phyloP scores from a whole-genome alignment of 2,113 vertebrate genomes.

The Archilochus colubris region DNA sequence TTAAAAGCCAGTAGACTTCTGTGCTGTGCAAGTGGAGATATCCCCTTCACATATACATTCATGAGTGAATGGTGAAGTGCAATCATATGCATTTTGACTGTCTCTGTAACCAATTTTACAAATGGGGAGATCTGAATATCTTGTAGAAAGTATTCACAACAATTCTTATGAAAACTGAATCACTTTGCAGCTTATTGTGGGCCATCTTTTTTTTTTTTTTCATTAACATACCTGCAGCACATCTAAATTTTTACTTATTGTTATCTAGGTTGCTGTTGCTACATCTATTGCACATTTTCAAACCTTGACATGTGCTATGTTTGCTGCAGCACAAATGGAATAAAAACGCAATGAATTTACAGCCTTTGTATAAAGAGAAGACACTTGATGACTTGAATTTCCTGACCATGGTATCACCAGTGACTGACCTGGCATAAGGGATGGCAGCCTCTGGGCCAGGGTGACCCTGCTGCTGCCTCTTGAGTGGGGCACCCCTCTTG shows the following conservation, averaged over 20 bases:
- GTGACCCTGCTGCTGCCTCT: not conserved
- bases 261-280: not conserved
- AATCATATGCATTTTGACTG: not conserved
- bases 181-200: not conserved
- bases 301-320: fast-evolving
- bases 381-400: not conserved
- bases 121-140: not conserved
- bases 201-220: not conserved
- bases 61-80: not conserved
- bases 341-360: not conserved
- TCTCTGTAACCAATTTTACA: not conserved
- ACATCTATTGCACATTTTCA: not conserved
- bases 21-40: not conserved
- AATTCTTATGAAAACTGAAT: not conserved
- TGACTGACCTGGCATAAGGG: not conserved
- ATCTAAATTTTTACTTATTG: not conserved
- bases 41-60: not conserved
- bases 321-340: not conserved
- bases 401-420: not conserved
- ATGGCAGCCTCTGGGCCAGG: not conserved
- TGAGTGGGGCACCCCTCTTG: not conserved
- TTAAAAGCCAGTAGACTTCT: not conserved
- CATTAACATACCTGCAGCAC: not conserved
- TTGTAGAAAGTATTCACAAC: not conserved
- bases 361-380: not conserved